phyloP scores from a whole-genome alignment of 2,797 vertebrate genomes.

The Gymnothorax javanicus region DNA sequence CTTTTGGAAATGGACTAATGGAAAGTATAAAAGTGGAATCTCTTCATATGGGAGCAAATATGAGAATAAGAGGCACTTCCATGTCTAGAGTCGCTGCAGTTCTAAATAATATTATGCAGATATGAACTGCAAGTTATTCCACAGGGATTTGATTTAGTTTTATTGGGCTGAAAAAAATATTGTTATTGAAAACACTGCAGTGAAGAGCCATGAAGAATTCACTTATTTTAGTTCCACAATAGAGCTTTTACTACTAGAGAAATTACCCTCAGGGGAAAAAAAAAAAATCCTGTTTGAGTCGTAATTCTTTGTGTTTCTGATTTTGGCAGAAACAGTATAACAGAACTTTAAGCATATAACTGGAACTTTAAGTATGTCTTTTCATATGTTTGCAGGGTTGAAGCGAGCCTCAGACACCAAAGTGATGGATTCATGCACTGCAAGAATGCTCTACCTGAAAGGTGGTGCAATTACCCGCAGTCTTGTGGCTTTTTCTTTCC shows the following conservation, averaged over 20 bases:
- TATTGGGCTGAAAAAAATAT: not conserved
- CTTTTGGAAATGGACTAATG: too few species aligned
- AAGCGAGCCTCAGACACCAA: slow-evolving; percentile 50
- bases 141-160: not conserved
- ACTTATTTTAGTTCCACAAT: not conserved
- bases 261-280: slow-evolving; percentile 22
- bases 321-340: slow-evolving; percentile 47
- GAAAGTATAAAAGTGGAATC: not conserved
- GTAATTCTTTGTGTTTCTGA: slow-evolving; percentile 39
- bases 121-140: not conserved
- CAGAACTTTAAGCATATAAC: slow-evolving; percentile 48
- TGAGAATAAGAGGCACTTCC: not conserved
- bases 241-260: not conserved
- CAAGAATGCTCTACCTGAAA: slow-evolving; percentile 58
- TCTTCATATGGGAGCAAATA: not conserved
- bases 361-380: slow-evolving; percentile 57
- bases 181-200: slow-evolving; percentile 5
- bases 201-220: not conserved
- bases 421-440: slow-evolving; percentile 51
- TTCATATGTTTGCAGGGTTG: slow-evolving; percentile 58
- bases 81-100: not conserved
- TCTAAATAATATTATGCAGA: not conserved
- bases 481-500: slow-evolving; percentile 63
- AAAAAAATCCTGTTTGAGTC: slow-evolving; percentile 37
- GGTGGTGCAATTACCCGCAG: slow-evolving; percentile 66